Conservation (phyloP, 1,140 invertebrate genomes). For the Penaeus vannamei region DNA sequence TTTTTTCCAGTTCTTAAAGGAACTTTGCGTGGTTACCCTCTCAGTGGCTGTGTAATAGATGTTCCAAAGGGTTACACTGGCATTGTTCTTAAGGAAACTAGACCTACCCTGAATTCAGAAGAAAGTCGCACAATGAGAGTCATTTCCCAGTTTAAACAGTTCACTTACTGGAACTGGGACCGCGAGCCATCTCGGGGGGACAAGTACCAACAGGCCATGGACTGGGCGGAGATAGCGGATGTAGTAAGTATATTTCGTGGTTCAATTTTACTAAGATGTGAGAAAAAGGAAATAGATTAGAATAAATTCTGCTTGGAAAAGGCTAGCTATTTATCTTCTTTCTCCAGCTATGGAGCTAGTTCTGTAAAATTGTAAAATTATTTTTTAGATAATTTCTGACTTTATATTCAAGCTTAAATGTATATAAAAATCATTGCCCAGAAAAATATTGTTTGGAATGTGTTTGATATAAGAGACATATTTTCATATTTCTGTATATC, state of each 20-base stretch:
- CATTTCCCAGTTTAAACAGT: conserved; percentile 44
- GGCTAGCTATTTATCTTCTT: background rate
- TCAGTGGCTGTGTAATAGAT: conserved; percentile 1
- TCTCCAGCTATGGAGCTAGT: too few relatives aligned
- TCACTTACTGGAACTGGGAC: conserved; percentile 65
- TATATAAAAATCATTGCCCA: too few relatives aligned
- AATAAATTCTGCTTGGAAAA: background rate
- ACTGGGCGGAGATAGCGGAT: conserved; percentile 55
- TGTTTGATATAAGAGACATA: too few relatives aligned
- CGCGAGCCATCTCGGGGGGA: conserved; percentile 56
- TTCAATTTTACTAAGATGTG: background rate
- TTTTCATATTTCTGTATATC: too few relatives aligned
- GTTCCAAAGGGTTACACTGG: conserved; percentile 48
- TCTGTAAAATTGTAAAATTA: too few relatives aligned
- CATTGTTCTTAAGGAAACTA: conserved; percentile 44
- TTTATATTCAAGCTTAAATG: too few relatives aligned
- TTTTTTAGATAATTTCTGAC: too few relatives aligned
- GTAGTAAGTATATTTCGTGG: conserved; percentile 29
- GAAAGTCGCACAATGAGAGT: conserved; percentile 31
- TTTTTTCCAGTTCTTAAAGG: background rate
- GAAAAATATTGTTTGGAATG: too few relatives aligned
- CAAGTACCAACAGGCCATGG: conserved; percentile 60
- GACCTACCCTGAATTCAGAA: background rate
- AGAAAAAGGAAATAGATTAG: background rate
- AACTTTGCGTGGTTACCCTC: conserved; percentile 38